A percentile compares a stretch with the other conserved stretches of the same genome.
Evolutionary conservation across 2,888 invertebrate genomes (phyloP).

Genomic region (Lithodes maja): DNA sequence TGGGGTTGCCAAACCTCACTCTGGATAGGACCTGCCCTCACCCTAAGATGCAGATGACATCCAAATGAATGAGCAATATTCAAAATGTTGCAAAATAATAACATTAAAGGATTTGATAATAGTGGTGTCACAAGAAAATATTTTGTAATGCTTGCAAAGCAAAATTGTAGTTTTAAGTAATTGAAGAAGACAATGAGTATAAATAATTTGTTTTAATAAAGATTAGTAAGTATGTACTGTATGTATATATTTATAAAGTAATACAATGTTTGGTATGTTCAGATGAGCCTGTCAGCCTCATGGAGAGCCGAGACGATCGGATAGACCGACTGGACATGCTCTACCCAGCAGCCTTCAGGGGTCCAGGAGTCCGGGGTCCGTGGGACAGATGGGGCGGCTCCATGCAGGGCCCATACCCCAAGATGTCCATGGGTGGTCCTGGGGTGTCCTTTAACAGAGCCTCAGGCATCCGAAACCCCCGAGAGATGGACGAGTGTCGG

Average conservation of each 20-base stretch:
- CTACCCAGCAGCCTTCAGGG: slow-evolving; percentile 48
- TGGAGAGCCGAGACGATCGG: slow-evolving; percentile 20
- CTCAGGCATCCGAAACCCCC: slow-evolving; percentile 34
- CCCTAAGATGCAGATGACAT: too few relatives aligned
- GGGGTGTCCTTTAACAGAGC: slow-evolving; percentile 35
- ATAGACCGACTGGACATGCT: slow-evolving; percentile 32
- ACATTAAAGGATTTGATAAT: too few relatives aligned
- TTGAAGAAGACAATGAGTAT: too few relatives aligned
- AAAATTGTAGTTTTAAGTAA: too few relatives aligned
- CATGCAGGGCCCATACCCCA: slow-evolving; percentile 51
- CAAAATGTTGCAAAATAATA: too few relatives aligned
- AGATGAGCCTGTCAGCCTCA: background rate
- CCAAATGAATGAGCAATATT: too few relatives aligned
- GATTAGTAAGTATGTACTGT: background rate
- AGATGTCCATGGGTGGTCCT: slow-evolving; percentile 40
- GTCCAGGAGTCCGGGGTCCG: slow-evolving; percentile 53
- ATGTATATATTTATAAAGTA: background rate
- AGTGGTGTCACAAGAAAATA: too few relatives aligned
- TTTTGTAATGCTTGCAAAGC: too few relatives aligned
- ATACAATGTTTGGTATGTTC: background rate
- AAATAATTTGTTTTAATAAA: too few relatives aligned
- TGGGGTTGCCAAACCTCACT: too few relatives aligned
- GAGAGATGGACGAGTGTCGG: slow-evolving; percentile 26
- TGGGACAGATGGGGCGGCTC: slow-evolving; percentile 48
- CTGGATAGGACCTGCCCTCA: too few relatives aligned